Evolutionary conservation across 2,113 vertebrate species (phyloP).

Genomic region (Poeciliopsis prolifica): DNA sequence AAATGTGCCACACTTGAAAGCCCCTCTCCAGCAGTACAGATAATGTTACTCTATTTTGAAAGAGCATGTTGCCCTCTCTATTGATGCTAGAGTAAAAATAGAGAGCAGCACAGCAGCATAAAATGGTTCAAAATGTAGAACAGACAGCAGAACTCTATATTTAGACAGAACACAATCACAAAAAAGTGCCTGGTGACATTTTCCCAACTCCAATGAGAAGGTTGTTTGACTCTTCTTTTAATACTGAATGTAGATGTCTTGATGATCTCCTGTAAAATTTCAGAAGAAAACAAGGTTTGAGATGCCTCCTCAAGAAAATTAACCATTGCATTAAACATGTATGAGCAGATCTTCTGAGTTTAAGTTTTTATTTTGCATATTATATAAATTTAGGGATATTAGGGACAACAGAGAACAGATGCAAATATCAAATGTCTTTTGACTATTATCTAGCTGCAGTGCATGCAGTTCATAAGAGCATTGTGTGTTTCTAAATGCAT

Average conservation of each 20-base stretch:
- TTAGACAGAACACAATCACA: slow-evolving; percentile 64
- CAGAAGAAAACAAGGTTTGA: not conserved
- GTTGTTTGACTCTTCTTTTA: slow-evolving; percentile 43
- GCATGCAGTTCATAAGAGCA: not conserved
- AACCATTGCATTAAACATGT: not conserved
- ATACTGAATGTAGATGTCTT: slow-evolving; percentile 45
- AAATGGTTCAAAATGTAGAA: slow-evolving; percentile 64
- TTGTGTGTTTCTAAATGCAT: not conserved
- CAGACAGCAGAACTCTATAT: slow-evolving; percentile 59
- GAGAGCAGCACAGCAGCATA: slow-evolving; percentile 39
- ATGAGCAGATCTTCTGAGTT: not conserved
- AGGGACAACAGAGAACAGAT: not conserved
- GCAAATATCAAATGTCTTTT: not conserved
- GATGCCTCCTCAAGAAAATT: not conserved
- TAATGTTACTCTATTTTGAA: slow-evolving; percentile 65
- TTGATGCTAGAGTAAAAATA: slow-evolving; percentile 75
- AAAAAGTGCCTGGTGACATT: slow-evolving; percentile 64
- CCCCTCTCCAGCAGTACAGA: slow-evolving; percentile 38
- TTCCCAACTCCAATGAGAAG: slow-evolving; percentile 54
- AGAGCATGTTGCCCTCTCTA: slow-evolving; percentile 33
- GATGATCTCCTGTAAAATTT: not conserved
- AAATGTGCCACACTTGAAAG: slow-evolving; percentile 40
- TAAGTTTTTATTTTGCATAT: not conserved
- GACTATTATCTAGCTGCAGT: not conserved
- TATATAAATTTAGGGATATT: not conserved